Percentiles rank a stretch among this genome's conserved stretches.
phyloP scores from a whole-genome alignment of 1,140 invertebrate species.

The Nymphalis io region DNA sequence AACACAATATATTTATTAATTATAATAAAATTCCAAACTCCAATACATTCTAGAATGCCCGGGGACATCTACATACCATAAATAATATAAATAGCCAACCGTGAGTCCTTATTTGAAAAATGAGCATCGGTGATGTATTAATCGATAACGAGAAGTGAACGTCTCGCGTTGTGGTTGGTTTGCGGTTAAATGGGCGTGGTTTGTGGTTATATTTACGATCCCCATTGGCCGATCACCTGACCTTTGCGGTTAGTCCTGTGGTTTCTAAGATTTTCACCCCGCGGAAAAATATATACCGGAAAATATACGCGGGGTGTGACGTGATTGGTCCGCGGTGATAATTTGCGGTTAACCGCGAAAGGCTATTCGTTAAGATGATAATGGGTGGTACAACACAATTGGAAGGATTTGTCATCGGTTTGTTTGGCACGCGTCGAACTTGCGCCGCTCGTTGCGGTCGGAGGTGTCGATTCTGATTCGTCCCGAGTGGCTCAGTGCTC shows the following conservation, averaged over 20 bases:
- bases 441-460: conserved; percentile 53
- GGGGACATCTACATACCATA: not conserved
- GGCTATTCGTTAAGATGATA: conserved; percentile 76
- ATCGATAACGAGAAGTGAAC: conserved; percentile 72
- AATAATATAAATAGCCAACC: conserved; percentile 35
- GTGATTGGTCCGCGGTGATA: conserved; percentile 63
- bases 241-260: conserved; percentile 77
- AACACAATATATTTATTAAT: not conserved
- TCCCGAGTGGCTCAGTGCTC: conserved; percentile 12
- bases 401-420: conserved; percentile 65
- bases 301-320: conserved; percentile 58
- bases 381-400: conserved; percentile 61
- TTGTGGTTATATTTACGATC: conserved; percentile 76
- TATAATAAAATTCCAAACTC: not conserved
- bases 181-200: conserved; percentile 75
- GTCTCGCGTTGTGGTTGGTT: conserved; percentile 80
- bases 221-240: conserved; percentile 77
- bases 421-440: conserved; percentile 47
- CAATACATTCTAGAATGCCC: not conserved
- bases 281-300: conserved; percentile 76
- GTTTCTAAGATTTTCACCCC: conserved; percentile 80
- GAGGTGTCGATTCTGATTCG: conserved; percentile 42
- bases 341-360: conserved; percentile 76
- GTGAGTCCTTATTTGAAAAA: conserved; percentile 54
- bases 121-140: conserved; percentile 53